Conservation (phyloP, 2,888 invertebrate genomes). For the Hydropsyche betteni region DNA sequence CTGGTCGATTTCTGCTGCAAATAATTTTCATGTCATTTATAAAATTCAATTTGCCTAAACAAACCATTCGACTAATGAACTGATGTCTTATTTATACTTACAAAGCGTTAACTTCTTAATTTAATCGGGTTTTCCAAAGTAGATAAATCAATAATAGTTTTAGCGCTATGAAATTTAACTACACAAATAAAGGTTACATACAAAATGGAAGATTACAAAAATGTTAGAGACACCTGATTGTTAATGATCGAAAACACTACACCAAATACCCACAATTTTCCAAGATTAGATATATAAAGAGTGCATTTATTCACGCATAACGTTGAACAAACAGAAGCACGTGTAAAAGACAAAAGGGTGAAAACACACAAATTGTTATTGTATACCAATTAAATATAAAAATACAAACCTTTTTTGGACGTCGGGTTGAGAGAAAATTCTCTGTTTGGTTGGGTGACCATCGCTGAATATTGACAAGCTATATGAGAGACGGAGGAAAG, state of each 20-base stretch:
- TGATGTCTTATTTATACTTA: no score
- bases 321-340: not conserved
- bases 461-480: slow-evolving; percentile 51
- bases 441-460: slow-evolving; percentile 49
- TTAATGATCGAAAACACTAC: not conserved
- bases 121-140: not conserved
- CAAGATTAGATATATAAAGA: not conserved
- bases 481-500: slow-evolving; percentile 4
- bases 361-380: no score
- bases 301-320: not conserved
- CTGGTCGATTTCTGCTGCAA: no score
- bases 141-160: slow-evolving; percentile 37
- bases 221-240: slow-evolving; percentile 29
- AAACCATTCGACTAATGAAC: no score
- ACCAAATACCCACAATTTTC: not conserved
- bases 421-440: slow-evolving; percentile 51
- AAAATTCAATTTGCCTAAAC: no score
- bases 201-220: not conserved
- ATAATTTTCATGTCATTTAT: no score
- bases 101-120: no score
- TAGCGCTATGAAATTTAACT: slow-evolving; percentile 35
- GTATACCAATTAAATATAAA: no score
- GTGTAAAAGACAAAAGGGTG: not conserved
- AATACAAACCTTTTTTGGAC: slow-evolving; percentile 51
- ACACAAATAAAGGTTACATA: slow-evolving; percentile 1